A percentile compares a stretch with the other conserved stretches of the same genome.
Conservation (phyloP, 2,113 vertebrate species). For the Triplophysa tibetana region DNA sequence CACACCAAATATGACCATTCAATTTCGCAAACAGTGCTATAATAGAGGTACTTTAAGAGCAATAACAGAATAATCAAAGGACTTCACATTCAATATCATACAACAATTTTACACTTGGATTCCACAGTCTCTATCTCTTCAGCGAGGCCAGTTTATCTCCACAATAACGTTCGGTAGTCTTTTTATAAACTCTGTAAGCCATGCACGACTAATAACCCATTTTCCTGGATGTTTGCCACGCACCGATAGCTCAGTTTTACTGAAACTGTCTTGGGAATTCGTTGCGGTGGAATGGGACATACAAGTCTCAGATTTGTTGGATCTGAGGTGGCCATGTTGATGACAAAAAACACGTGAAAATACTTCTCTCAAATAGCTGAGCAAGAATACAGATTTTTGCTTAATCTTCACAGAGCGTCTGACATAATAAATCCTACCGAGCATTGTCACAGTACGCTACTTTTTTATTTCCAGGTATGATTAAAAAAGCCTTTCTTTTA, state of each 20-base stretch:
- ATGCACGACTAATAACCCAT: slow-evolving; percentile 62
- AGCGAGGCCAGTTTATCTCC: slow-evolving; percentile 66
- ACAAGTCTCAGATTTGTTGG: slow-evolving; percentile 1
- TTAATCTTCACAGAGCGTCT: slow-evolving; percentile 63
- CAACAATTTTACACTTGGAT: slow-evolving; percentile 1
- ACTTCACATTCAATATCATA: slow-evolving; percentile 23
- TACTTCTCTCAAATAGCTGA: slow-evolving; percentile 22
- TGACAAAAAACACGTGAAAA: slow-evolving; percentile 52
- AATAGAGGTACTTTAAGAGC: slow-evolving; percentile 38
- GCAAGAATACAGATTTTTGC: slow-evolving; percentile 52
- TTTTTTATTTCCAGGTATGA: slow-evolving; percentile 38
- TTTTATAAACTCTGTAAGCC: slow-evolving; percentile 67
- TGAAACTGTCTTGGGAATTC: slow-evolving; percentile 59
- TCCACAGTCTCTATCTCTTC: slow-evolving; percentile 21
- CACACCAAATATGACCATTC: slow-evolving; percentile 37
- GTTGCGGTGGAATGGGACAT: slow-evolving; percentile 42
- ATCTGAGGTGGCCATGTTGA: slow-evolving; percentile 9
- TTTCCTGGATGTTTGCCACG: slow-evolving; percentile 63
- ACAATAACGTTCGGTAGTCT: slow-evolving; percentile 62
- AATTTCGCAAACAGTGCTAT: slow-evolving; percentile 32
- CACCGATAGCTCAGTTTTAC: slow-evolving; percentile 63
- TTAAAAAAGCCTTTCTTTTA: slow-evolving; percentile 38
- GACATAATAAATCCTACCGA: slow-evolving; percentile 27
- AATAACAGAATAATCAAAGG: slow-evolving; percentile 22
- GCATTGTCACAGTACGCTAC: slow-evolving; percentile 8